Conservation (phyloP, 2,797 vertebrate genomes). For the Melanotaenia nigrans region DNA sequence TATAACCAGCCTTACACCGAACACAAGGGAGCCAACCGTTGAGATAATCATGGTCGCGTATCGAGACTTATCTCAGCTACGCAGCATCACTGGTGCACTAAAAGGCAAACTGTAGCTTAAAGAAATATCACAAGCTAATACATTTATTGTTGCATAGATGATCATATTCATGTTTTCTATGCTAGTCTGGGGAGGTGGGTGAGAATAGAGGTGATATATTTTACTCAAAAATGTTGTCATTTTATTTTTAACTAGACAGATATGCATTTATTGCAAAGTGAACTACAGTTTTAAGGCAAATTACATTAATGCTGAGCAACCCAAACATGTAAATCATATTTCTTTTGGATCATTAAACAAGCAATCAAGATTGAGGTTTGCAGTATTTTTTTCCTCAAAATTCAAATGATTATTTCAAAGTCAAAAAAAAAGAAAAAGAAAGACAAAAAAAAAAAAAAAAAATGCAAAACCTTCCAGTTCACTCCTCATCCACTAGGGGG, state of each 20-base stretch:
- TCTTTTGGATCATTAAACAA: not conserved
- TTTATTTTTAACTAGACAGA: conserved; percentile 49
- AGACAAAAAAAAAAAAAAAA: too few species aligned
- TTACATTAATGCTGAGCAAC: not conserved
- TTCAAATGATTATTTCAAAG: too few species aligned
- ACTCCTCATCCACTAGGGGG: too few species aligned
- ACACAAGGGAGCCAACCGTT: conserved; percentile 82
- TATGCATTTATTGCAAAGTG: conserved; percentile 31
- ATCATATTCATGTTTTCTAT: conserved; percentile 47
- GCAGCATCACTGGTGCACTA: conserved; percentile 63
- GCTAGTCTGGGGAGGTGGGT: not conserved
- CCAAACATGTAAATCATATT: not conserved
- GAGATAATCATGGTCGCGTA: conserved; percentile 90
- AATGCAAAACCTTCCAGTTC: too few species aligned
- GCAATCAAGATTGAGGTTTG: not conserved
- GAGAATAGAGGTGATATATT: conserved; percentile 22
- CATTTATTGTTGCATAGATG: conserved; percentile 23
- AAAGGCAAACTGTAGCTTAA: conserved; percentile 70
- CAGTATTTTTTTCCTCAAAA: not conserved
- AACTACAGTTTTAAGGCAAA: conserved; percentile 29
- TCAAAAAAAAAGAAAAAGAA: not conserved
- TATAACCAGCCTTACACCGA: conserved; percentile 81
- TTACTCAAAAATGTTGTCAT: conserved; percentile 39
- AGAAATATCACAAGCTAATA: conserved; percentile 2
- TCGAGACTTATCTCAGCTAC: conserved; percentile 73